Evolutionary conservation across 2,797 vertebrate species (phyloP).

Genomic region (Myoxocephalus aenaeus): DNA sequence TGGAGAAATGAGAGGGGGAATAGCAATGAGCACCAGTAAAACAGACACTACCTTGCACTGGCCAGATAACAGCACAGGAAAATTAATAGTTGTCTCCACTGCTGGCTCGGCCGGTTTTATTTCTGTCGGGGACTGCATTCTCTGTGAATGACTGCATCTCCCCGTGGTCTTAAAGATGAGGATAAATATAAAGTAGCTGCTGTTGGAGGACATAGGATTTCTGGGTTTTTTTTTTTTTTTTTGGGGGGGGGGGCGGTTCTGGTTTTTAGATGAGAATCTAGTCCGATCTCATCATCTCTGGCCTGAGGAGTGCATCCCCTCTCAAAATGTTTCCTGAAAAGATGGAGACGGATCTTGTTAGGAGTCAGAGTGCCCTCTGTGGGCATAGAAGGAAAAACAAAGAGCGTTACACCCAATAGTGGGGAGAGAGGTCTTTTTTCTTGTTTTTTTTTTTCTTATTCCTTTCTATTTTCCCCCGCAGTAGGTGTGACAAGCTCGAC

Average conservation of each 20-base stretch:
- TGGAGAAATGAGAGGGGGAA: conserved; percentile 65
- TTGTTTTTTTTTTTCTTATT: background rate
- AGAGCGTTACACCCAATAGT: background rate
- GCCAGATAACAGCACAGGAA: conserved; percentile 52
- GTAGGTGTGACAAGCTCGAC: conserved; percentile 14
- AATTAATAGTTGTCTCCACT: conserved; percentile 60
- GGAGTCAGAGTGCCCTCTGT: conserved; percentile 80
- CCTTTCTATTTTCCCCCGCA: background rate
- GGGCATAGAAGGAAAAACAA: conserved; percentile 48
- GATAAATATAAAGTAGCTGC: conserved; percentile 44
- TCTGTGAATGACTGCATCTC: conserved; percentile 29
- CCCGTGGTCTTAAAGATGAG: conserved; percentile 16
- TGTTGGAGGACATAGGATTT: conserved; percentile 15
- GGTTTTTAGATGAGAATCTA: conserved; percentile 24
- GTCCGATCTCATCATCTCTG: conserved; percentile 24
- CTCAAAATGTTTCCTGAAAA: conserved; percentile 39
- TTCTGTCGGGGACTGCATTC: conserved; percentile 22
- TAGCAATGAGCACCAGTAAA: conserved; percentile 68
- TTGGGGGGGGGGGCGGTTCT: background rate
- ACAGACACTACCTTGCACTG: conserved; percentile 43
- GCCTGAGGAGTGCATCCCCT: conserved; percentile 41
- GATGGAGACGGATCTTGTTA: conserved; percentile 43
- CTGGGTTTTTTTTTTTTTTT: too few relatives aligned
- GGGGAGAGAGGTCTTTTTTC: background rate
- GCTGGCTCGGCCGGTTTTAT: conserved; percentile 52